Conservation (phyloP, 2,888 invertebrate genomes). For the Agonopterix heracliana region DNA sequence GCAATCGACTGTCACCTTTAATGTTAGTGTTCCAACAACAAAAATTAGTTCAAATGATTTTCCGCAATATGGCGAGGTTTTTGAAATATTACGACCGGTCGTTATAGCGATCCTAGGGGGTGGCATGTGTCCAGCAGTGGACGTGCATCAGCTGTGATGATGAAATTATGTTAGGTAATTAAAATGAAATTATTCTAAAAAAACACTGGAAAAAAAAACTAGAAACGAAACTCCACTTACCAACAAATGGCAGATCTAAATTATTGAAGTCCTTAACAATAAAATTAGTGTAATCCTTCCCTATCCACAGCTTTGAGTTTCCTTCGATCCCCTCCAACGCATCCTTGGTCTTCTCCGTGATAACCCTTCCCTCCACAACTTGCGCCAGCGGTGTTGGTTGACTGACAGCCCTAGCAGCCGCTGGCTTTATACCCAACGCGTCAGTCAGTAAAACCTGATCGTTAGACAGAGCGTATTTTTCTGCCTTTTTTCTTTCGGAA, state of each 20-base stretch:
- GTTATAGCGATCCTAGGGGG: no score
- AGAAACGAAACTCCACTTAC: slow-evolving; percentile 43
- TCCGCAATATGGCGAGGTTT: no score
- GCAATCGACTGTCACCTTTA: no score
- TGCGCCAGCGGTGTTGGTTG: slow-evolving; percentile 54
- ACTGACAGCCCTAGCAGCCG: slow-evolving; percentile 32
- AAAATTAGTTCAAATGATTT: no score
- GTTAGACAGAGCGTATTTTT: slow-evolving; percentile 62
- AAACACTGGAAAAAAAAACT: no score
- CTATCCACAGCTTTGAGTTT: slow-evolving; percentile 93
- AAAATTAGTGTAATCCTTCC: slow-evolving; percentile 97
- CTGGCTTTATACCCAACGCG: slow-evolving; percentile 28
- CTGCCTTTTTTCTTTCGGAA: slow-evolving; percentile 62
- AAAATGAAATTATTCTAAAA: no score
- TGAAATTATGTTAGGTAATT: no score
- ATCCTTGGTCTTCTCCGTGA: slow-evolving; percentile 53
- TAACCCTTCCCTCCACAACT: slow-evolving; percentile 56
- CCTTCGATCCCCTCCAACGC: slow-evolving; percentile 71
- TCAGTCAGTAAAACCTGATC: slow-evolving; percentile 59
- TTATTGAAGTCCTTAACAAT: slow-evolving; percentile 96
- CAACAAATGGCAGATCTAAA: slow-evolving; percentile 88
- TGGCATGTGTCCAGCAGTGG: no score
- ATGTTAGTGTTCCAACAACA: no score
- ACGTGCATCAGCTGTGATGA: no score
- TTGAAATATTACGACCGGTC: no score